Evolutionary conservation across 2,888 invertebrate genomes (phyloP).

Genomic region (Drosophila buzzatii): DNA sequence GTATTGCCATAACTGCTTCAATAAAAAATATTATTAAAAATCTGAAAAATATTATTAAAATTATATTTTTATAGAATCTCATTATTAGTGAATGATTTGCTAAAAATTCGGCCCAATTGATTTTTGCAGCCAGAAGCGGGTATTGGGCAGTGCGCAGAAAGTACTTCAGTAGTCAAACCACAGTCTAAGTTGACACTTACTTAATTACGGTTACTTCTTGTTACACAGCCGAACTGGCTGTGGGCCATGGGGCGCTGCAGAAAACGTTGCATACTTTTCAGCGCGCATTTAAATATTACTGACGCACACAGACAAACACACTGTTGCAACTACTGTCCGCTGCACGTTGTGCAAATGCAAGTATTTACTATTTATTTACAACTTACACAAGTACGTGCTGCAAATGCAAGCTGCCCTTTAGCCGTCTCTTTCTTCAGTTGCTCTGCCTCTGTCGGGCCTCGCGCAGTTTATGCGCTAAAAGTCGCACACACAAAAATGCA

Average conservation of each 20-base stretch:
- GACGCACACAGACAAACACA: not conserved
- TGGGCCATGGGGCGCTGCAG: not conserved
- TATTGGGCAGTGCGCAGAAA: not conserved
- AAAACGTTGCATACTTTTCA: conserved; percentile 46
- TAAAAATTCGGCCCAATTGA: too few species aligned
- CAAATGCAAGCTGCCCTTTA: conserved; percentile 1
- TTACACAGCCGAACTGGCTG: not conserved
- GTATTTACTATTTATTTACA: conserved; percentile 65
- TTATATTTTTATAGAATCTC: too few species aligned
- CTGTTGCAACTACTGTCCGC: conserved; percentile 3
- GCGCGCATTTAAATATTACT: conserved; percentile 49
- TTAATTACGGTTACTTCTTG: conserved; percentile 5
- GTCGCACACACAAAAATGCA: conserved; percentile 65
- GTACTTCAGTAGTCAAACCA: not conserved
- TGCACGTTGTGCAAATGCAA: conserved; percentile 46
- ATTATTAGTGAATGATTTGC: too few species aligned
- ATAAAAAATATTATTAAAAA: too few species aligned
- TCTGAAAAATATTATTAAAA: too few species aligned
- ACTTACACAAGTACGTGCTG: conserved; percentile 56
- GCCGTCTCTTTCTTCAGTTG: not conserved
- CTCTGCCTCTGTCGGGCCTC: not conserved
- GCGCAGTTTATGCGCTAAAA: conserved; percentile 49
- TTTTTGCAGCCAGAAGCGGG: not conserved
- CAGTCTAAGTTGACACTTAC: not conserved
- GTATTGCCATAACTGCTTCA: too few species aligned